Conservation (phyloP, 2,888 invertebrate genomes). For the Plutella xylostella region DNA sequence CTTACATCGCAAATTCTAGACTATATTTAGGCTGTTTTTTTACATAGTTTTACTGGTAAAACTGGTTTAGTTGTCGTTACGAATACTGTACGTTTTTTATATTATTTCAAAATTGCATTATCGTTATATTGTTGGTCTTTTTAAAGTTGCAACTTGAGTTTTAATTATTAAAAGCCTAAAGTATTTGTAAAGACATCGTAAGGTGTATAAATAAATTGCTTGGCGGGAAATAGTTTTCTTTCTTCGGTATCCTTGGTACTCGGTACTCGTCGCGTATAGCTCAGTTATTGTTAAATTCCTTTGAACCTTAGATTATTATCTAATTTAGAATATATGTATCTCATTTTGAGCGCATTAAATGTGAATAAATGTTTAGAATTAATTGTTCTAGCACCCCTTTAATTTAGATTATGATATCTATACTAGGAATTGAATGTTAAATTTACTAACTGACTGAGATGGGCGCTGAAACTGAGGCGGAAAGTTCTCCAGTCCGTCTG, state of each 20-base stretch:
- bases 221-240: conserved; percentile 50
- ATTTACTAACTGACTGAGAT: too few relatives aligned
- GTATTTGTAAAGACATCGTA: conserved; percentile 55
- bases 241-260: conserved; percentile 19
- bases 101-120: conserved; percentile 51
- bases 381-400: conserved; percentile 42
- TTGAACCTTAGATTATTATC: too few relatives aligned
- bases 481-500: too few relatives aligned
- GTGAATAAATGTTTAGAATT: conserved; percentile 36
- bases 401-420: too few relatives aligned
- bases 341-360: conserved; percentile 31
- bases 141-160: conserved; percentile 61
- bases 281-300: neutral
- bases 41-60: conserved; percentile 9
- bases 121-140: conserved; percentile 60
- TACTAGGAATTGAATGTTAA: too few relatives aligned
- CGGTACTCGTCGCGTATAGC: neutral
- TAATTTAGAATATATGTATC: conserved; percentile 19
- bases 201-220: conserved; percentile 62
- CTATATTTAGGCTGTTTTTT: conserved; percentile 36
- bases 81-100: conserved; percentile 32
- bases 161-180: conserved; percentile 47
- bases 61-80: neutral
- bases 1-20: conserved; percentile 46
- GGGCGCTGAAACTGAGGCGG: too few relatives aligned